Percentiles rank a stretch among this genome's conserved stretches.
phyloP scores from a whole-genome alignment of 2,113 vertebrate genomes.

The Passer montanus region DNA sequence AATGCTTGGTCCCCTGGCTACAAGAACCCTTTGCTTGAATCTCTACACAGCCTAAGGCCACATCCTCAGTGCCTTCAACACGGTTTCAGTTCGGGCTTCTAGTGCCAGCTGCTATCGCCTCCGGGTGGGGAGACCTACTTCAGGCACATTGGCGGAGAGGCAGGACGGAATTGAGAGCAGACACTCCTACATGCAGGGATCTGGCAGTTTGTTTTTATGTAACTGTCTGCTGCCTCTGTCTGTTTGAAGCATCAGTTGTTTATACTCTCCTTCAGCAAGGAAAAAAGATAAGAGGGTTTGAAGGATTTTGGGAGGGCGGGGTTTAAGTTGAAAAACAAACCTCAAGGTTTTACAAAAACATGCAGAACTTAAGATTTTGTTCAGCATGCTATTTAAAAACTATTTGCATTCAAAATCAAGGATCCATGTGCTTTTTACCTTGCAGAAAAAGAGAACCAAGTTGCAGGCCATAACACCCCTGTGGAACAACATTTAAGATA shows the following conservation, averaged over 20 bases:
- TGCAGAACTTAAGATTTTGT: neutral
- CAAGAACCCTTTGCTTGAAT: neutral
- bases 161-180: neutral
- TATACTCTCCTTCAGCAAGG: neutral
- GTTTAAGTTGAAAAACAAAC: neutral
- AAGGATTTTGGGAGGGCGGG: no score
- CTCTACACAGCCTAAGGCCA: neutral
- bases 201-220: slow-evolving; percentile 35
- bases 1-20: neutral
- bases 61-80: neutral
- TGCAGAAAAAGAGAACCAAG: neutral
- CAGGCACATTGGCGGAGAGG: neutral
- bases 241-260: slow-evolving; percentile 20
- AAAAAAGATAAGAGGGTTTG: neutral
- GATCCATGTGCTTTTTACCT: neutral
- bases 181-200: slow-evolving; percentile 18
- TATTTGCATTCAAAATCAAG: neutral
- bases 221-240: slow-evolving; percentile 36
- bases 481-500: neutral
- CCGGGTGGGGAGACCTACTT: neutral
- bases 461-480: neutral
- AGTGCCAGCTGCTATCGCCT: neutral
- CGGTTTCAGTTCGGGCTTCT: neutral
- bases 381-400: neutral
- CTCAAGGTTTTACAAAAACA: neutral